Conservation (phyloP, 2,888 invertebrate genomes). For the Lamellibrachia columna region DNA sequence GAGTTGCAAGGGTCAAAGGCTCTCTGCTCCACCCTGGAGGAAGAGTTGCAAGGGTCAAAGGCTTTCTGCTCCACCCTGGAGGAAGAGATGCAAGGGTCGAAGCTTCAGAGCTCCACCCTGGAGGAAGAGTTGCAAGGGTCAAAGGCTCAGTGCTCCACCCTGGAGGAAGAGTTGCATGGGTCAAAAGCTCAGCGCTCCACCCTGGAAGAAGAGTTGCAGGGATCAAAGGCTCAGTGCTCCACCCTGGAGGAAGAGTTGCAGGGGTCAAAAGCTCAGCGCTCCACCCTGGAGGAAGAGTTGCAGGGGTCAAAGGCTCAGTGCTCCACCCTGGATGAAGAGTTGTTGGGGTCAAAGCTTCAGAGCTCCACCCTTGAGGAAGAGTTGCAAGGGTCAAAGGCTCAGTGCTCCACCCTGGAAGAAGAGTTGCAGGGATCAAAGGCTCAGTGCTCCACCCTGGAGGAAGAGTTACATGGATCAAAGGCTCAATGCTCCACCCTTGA, state of each 20-base stretch:
- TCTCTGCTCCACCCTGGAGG: background rate
- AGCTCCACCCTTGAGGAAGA: background rate
- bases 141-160: background rate
- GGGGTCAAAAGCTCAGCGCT: background rate
- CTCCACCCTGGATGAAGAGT: background rate
- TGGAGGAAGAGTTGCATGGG: background rate
- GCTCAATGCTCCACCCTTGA: background rate
- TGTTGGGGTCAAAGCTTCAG: background rate
- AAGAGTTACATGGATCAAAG: background rate
- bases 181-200: background rate
- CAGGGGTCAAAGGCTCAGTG: background rate
- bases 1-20: background rate
- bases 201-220: background rate
- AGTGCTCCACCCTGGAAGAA: background rate
- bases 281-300: background rate
- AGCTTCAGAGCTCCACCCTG: background rate
- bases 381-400: background rate
- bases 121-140: background rate
- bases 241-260: background rate
- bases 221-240: background rate
- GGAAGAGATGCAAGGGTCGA: background rate
- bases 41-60: background rate
- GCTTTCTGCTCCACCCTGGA: background rate
- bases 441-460: background rate
- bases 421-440: background rate